A percentile compares a stretch with the other conserved stretches of the same genome.
Evolutionary conservation across 2,888 invertebrate species (phyloP).

Genomic region (Heliconius ethilla): DNA sequence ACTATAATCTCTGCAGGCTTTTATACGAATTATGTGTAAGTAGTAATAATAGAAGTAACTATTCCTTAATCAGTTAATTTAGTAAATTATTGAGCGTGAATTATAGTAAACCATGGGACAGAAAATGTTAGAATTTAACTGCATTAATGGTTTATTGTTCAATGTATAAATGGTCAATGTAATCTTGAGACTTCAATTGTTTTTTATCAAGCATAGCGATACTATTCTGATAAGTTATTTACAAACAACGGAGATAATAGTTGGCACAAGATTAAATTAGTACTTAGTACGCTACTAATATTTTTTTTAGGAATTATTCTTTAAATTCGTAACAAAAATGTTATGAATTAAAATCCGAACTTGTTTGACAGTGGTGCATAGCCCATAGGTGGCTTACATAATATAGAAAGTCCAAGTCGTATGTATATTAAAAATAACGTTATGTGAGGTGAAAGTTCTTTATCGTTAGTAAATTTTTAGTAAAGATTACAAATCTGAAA

Average conservation of each 20-base stretch:
- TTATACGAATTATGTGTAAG: not conserved
- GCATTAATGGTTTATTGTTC: not conserved
- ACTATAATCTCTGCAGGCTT: not conserved
- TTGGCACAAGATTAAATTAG: not conserved
- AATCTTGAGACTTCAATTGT: slow-evolving; percentile 31
- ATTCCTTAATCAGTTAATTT: too few species aligned
- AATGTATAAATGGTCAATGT: not conserved
- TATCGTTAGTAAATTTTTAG: slow-evolving; percentile 18
- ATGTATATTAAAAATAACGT: slow-evolving; percentile 7
- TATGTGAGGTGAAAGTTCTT: slow-evolving; percentile 22
- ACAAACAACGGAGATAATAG: not conserved
- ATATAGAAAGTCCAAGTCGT: slow-evolving; percentile 18
- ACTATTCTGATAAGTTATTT: slow-evolving; percentile 37
- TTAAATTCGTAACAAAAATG: not conserved
- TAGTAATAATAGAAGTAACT: too few species aligned
- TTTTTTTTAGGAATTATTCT: not conserved
- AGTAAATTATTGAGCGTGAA: too few species aligned
- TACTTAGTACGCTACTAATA: not conserved
- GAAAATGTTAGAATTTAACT: not conserved
- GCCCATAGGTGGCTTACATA: slow-evolving; percentile 5
- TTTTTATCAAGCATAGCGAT: slow-evolving; percentile 32
- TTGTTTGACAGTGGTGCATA: not conserved
- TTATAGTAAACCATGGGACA: not conserved
- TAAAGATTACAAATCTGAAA: slow-evolving; percentile 9
- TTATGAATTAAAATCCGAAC: not conserved